Evolutionary conservation across 2,888 invertebrate genomes (phyloP), one percentile per base, ranked within the genome.

Genomic region (Anthrax anthrax): DNA sequence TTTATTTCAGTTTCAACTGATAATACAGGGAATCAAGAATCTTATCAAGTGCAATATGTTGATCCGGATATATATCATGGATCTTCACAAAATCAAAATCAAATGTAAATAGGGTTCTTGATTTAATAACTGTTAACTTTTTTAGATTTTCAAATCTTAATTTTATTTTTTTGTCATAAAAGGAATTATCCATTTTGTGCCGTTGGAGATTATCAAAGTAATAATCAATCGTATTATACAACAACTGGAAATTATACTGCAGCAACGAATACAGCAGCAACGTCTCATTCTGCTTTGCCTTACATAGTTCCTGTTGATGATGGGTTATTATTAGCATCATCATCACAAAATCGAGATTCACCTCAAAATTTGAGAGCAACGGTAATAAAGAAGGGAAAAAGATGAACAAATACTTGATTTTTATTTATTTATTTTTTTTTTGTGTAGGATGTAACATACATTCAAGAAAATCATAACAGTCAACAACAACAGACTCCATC

Each of bases 181-280:
- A 81, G 81, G 80, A 76, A 80, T 59, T 81, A 81, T 71, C 84
- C 84, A 50, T 82, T 84, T 44, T 85, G 84, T 60, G 79, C 83
- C 41, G 82, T 84, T 51, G 81, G 80, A 14, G 83, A 82, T 50
- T 69, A 68, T 48, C 61, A 65, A 48, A 50, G 63, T 46, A 63
- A 60, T 51, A 65, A 61, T 34, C 68, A 69, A 64, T 86, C 75
- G 64, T 91, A 77, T 70, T 83, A 78, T 55, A 77, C 73, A 61
- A 77, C 75, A 64, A 57, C 65, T 43, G 77, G 77, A 52, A 76
- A 79, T 54, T 80, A 82, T 68, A 77, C 78, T 23, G 62, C 69
- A 36, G 58, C 71, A 12, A 61, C 67, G 32, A 60, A 65, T 44
- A 62, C 64, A 18, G 56, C 69, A 6, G 62, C 69, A 36, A 65